A percentile compares a stretch with the other conserved stretches of the same genome.
phyloP scores from a whole-genome alignment of 1,140 invertebrate species.

The Sycobia sp. region DNA sequence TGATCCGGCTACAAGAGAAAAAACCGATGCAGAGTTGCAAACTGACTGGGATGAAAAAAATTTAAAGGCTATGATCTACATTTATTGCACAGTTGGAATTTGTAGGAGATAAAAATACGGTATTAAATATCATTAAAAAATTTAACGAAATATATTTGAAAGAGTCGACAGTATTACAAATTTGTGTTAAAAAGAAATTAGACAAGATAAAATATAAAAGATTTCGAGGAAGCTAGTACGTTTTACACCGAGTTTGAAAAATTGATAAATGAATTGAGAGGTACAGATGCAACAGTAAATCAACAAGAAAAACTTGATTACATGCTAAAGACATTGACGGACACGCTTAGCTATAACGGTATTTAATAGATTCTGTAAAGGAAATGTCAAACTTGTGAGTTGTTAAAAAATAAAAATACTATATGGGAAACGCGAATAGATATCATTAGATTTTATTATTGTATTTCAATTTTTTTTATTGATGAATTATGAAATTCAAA shows the following conservation, averaged over 20 bases:
- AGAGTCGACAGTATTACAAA: too few species aligned
- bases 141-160: conserved; percentile 17
- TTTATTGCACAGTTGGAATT: too few species aligned
- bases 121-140: conserved; percentile 23
- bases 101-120: too few species aligned
- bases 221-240: conserved; percentile 6
- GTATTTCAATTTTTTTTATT: too few species aligned
- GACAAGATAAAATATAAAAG: conserved; percentile 24
- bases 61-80: conserved; percentile 21
- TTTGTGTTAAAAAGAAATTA: too few species aligned
- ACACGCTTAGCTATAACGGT: background rate
- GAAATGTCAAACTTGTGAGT: too few species aligned
- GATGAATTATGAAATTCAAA: too few species aligned
- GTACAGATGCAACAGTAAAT: conserved; percentile 38
- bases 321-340: background rate
- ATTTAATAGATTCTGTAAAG: conserved; percentile 6
- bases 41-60: too few species aligned
- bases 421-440: too few species aligned
- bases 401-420: too few species aligned
- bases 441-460: too few species aligned
- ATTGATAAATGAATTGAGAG: conserved; percentile 46
- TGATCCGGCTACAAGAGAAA: conserved; percentile 2
- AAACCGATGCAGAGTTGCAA: background rate
- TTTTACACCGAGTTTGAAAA: conserved; percentile 44
- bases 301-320: background rate